Evolutionary conservation across 1,140 invertebrate genomes (phyloP), one percentile per base, ranked within the genome.

Genomic region (Papilio machaon): DNA sequence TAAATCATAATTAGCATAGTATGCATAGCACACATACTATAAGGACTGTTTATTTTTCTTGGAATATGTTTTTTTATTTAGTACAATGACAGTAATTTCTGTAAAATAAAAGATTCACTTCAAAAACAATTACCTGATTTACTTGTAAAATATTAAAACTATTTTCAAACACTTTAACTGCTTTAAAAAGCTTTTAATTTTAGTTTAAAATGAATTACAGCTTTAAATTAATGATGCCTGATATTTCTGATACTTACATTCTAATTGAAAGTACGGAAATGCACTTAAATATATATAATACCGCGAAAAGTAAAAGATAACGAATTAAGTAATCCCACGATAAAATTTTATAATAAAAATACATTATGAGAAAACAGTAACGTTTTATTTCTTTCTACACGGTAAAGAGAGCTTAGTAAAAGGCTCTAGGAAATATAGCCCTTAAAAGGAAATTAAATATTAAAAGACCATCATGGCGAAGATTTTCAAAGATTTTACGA

Each of bases 361-460:
- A 64, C 64, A 60, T 79, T 64, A 79, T 64, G 60, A 67, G 38
- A 17, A 67, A 67, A 67, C 35, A 67, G 35, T 64, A 60, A 67
- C 77, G 43, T 79, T 82, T 80, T 73, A 83, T 82, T 85, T 85
- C 82, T 81, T 80, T 82, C 17, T 80, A 78, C 77, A 52, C 79
- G 77, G 38, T 19, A 81, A 80, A 85, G 80, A 81, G 83, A 82
- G 81, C 81, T 88, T 60, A 84, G 79, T 86, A 83, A 87, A 79
- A 86, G 86, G 82, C 81, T 82, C 81, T 82, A 73, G 85, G 82
- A 82, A 86, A 83, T 79, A 79, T 80, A 82, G 86, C 87, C 86
- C 87, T 88, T 89, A 91, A 89, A 88, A 87, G 85, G 87, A 91
- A 91, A 92, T 93, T 93, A 93, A 93, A 92, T 93, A 94, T 92